These are phyloP conservation scores for Nibea coibor DNA, from an alignment of 2,113 vertebrate genomes.

Conservation along the genomic window DNA sequence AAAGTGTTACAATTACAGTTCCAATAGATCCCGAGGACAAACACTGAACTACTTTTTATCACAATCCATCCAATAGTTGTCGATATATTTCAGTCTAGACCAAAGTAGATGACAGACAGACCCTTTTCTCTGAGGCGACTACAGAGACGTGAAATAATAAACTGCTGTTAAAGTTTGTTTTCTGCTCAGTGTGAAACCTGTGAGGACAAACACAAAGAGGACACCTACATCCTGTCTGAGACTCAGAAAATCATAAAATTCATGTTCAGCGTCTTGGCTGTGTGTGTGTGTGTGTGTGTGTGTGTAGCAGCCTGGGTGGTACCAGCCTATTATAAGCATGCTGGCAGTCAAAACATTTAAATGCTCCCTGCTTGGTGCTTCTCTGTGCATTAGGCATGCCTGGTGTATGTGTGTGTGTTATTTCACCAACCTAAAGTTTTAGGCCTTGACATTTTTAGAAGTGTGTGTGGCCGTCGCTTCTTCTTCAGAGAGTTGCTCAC, in stretches of 20 bases:
- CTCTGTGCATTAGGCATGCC: not conserved
- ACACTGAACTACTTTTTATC: too few species aligned
- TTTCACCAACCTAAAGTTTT: too few species aligned
- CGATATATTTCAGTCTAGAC: too few species aligned
- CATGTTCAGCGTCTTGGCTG: not conserved
- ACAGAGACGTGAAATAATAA: conserved; percentile 9
- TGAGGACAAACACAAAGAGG: conserved; percentile 6
- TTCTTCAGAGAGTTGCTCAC: too few species aligned
- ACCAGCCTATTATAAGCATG: conserved; percentile 4
- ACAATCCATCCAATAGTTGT: too few species aligned
- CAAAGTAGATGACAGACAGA: too few species aligned
- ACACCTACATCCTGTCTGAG: not conserved
- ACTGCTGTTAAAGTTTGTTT: not conserved
- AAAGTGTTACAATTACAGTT: too few species aligned
- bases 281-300: conserved; percentile 5
- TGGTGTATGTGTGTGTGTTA: not conserved
- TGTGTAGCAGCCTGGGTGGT: conserved; percentile 15
- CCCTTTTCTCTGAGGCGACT: not conserved
- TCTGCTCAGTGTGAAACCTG: not conserved
- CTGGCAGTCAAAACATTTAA: conserved; percentile 43
- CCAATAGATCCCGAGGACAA: too few species aligned
- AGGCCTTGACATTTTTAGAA: too few species aligned
- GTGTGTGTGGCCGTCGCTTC: too few species aligned
- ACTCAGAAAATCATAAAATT: not conserved
- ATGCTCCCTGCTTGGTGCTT: conserved; percentile 1